Base-by-base conservation (phyloP, 2,888 invertebrate genomes). In the Cremastinae sp. region DNA sequence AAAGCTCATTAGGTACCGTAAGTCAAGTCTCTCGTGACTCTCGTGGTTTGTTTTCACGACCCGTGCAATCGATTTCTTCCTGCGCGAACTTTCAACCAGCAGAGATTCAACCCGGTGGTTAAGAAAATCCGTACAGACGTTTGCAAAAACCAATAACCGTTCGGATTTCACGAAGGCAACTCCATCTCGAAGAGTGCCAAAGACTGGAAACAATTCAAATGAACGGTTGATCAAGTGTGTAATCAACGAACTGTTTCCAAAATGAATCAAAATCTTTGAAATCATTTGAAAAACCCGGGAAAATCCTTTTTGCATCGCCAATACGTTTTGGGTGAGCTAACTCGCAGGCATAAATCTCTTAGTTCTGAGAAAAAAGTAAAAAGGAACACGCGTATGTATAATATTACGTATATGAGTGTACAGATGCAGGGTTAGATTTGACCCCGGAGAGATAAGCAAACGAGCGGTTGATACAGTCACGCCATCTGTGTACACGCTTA, bases 1-100 rank as follows among this genome's bases (percentile, higher is more conserved):
- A 79, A 78, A 78, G 65, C 72, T 74, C 75, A 78, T 79, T 74
- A 79, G 76, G 65, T 55, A 72, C 43, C 66, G 61, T 68, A 72
- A 74, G 68, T 78, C 70, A 58, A 74, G 62, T 71, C 61, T 75
- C 71, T 74, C 78, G 73, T 78, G 79, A 78, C 75, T 73, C 65
- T 58, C 55, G 35, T 45, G 56, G 64, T 41, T 37, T 18, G 49
- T 39, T 51, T 12, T 18, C 43, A 39, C 51, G 47, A 49, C 12
- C 59, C 53, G 49, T 20, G 55, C 39, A 74, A 74, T 69, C 74
- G 69, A 74, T 69, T 55, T 64, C 55, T 35, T 41, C 47, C 35
- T 51, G 39, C 37, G 12, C 62, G 47, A 49, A 51, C 62, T 56
- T 51, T 61, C 16, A 62, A 39, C 56, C 28, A 12, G 49, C 28